Base-by-base conservation (phyloP, 2,888 invertebrate genomes). In the Archaeoteleia sp. region DNA sequence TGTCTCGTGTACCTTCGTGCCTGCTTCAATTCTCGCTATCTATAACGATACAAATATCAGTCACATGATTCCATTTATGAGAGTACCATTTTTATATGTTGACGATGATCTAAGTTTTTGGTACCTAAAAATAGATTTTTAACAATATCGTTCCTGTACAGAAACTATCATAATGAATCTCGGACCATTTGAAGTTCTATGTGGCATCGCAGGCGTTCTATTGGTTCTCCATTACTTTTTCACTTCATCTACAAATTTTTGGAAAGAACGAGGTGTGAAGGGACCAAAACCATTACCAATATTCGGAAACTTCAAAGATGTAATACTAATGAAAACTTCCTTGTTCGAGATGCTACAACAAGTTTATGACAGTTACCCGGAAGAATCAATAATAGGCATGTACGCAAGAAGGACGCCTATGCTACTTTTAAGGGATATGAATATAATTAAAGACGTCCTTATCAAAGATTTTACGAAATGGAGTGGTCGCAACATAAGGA, bases 401-500 rank as follows among this genome's bases (percentile, higher is more conserved):
- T 88, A 76, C 54, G 74, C 67, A 1, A 71, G 80, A 2, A 78
- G 78, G 0, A 70, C 54, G 0, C 87, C 87, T 0, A 65, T 83
- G 10, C 49, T 87, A 0, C 2, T 88, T 20, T 29, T 87, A 0
- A 66, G 80, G 2, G 86, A 79, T 62, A 84, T 85, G 0, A 80
- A 86, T n/a, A 42, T 87, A 7, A 80, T 84, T 1, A 80, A 78
- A 10, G 80, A 83, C 3, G 74, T 88, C 0, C 77, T 86, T 1
- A 84, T 87, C 6, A 83, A 78, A n/a, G 86, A 87, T 40, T 88
- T 87, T 12, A 79, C 82, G 6, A 75, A 42, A 0, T 76, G 83
- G 39, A 42, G 75, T 1, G 71, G 74, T n/a, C 78, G 83, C 9
- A 81, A 82, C 1, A 46, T 79, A 1, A 63, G 80, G 70, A 65